phyloP scores from a whole-genome alignment of 2,888 invertebrate species.

The Gibbula magus region DNA sequence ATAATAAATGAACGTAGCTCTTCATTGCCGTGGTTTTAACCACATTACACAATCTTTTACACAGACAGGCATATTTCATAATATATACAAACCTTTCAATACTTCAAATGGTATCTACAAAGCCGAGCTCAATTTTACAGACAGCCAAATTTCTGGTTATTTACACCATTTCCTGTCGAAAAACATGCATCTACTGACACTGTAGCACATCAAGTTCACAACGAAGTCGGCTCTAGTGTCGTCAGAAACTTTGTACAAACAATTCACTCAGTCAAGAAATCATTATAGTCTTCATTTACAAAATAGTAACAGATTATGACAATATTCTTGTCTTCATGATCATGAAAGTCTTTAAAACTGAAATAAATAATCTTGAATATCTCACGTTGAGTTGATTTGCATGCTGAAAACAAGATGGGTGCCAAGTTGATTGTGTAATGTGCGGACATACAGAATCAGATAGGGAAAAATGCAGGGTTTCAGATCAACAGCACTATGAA shows the following conservation, averaged over 20 bases:
- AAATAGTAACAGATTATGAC: neutral
- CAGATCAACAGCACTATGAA: too few relatives aligned
- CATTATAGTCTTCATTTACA: too few relatives aligned
- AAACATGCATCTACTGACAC: neutral
- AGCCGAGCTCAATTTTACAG: slow-evolving; percentile 5
- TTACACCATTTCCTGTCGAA: slow-evolving; percentile 16
- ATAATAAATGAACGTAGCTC: slow-evolving; percentile 11
- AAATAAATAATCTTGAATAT: neutral
- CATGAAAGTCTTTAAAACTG: neutral
- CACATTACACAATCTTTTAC: slow-evolving; percentile 12
- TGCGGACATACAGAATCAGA: too few relatives aligned
- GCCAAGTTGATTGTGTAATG: neutral
- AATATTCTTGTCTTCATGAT: neutral
- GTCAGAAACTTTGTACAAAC: too few relatives aligned
- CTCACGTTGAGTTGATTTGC: neutral
- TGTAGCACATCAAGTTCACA: neutral
- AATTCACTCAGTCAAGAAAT: too few relatives aligned
- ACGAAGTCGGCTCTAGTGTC: neutral
- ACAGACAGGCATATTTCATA: slow-evolving; percentile 3
- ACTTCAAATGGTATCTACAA: slow-evolving; percentile 16
- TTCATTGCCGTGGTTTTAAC: slow-evolving; percentile 1
- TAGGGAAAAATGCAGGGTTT: too few relatives aligned
- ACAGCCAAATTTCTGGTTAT: slow-evolving; percentile 6
- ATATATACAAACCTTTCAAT: slow-evolving; percentile 11
- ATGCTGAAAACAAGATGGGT: neutral